Conservation (phyloP, 2,113 vertebrate genomes). For the Epinephelus cyanopodus region DNA sequence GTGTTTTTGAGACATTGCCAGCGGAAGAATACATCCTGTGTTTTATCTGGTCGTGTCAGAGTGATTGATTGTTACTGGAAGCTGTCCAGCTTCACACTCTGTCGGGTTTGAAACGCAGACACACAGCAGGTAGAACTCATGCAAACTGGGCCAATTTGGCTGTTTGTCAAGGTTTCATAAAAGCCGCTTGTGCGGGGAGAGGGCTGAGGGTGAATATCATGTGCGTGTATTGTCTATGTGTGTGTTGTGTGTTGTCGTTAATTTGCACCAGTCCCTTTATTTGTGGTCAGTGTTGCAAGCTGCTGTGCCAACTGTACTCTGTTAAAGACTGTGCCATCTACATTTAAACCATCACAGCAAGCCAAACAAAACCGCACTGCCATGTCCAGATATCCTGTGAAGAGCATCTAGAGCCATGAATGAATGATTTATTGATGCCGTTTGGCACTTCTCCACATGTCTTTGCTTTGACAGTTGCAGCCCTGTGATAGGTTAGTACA, state of each 20-base stretch:
- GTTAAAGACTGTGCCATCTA: slow-evolving; percentile 58
- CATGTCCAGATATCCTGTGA: slow-evolving; percentile 71
- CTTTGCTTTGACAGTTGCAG: slow-evolving; percentile 7
- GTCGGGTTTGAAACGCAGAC: slow-evolving; percentile 38
- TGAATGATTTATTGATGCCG: slow-evolving; percentile 59
- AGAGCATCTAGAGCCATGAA: slow-evolving; percentile 33
- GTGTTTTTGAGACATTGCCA: slow-evolving; percentile 57
- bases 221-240: slow-evolving; percentile 23
- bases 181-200: slow-evolving; percentile 39
- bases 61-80: slow-evolving; percentile 72
- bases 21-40: slow-evolving; percentile 43
- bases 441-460: slow-evolving; percentile 20
- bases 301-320: slow-evolving; percentile 60
- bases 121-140: slow-evolving; percentile 52
- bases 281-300: slow-evolving; percentile 70
- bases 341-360: slow-evolving; percentile 29
- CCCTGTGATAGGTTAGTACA: neutral
- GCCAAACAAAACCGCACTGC: slow-evolving; percentile 68
- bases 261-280: slow-evolving; percentile 61
- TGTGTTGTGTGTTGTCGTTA: slow-evolving; percentile 32
- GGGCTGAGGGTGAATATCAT: slow-evolving; percentile 35
- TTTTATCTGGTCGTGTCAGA: slow-evolving; percentile 65
- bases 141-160: slow-evolving; percentile 53
- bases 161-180: slow-evolving; percentile 56
- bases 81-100: slow-evolving; percentile 57